Conservation (phyloP, 2,888 invertebrate genomes). For the Periphyllus acericola region DNA sequence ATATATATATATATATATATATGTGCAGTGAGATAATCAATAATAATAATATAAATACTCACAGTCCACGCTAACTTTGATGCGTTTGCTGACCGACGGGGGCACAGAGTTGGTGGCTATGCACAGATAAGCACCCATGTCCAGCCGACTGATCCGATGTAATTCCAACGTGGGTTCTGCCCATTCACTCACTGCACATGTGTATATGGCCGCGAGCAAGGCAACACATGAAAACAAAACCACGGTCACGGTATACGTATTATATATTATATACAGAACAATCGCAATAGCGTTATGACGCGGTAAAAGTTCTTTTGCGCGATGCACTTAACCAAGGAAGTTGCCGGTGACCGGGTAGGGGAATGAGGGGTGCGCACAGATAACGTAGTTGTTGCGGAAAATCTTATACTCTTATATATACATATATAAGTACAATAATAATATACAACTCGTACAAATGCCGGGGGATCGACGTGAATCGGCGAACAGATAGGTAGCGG, state of each 20-base stretch:
- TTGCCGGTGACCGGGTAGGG: not conserved
- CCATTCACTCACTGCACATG: conserved; percentile 73
- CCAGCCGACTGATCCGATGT: conserved; percentile 84
- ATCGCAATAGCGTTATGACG: not conserved
- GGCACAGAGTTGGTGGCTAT: conserved; percentile 91
- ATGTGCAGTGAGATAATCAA: too few species aligned
- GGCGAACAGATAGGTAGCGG: not conserved
- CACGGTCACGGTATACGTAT: not conserved
- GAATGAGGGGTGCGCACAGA: not conserved
- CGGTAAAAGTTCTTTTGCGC: not conserved
- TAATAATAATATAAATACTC: conserved; percentile 70
- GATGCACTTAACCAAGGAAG: not conserved
- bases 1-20: too few species aligned
- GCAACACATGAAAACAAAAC: not conserved
- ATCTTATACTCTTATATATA: not conserved
- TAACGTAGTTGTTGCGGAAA: conserved; percentile 8
- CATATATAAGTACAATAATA: not conserved
- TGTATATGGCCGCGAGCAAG: not conserved
- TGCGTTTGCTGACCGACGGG: conserved; percentile 88
- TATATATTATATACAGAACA: too few species aligned
- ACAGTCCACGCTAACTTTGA: conserved; percentile 95
- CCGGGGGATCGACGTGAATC: not conserved
- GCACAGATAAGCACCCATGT: conserved; percentile 93
- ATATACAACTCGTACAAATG: not conserved
- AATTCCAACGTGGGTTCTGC: conserved; percentile 86